Base-by-base conservation (phyloP, 1,140 invertebrate genomes). In the Saxidomus purpurata region DNA sequence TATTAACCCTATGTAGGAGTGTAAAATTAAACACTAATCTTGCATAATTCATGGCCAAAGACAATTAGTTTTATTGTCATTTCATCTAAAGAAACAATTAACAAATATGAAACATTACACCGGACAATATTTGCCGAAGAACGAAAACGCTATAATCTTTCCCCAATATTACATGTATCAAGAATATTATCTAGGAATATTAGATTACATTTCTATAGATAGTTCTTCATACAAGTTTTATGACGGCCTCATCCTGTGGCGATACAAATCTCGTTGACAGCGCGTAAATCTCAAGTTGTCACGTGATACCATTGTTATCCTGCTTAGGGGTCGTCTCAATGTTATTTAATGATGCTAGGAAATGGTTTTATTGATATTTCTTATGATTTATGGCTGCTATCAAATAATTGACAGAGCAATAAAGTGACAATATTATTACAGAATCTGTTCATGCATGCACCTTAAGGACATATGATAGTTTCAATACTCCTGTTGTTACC, bases 281-380 rank as follows among this genome's bases (percentile, higher is more conserved):
- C 2, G 22, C 52, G 28, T 67, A 67, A 67, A 31, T 67, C n/a
- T 67, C 28, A 67, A 67, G 11, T 17, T 67, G 61, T 31, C 61
- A 67, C 61, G n/a, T 67, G 61, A 67, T 2, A 67, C n/a, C 17
- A 31, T 31, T 67, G 61, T 67, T 67, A 67, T 67, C 61, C n/a
- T 67, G n/a, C 19, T 67, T 31, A 61, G 25, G n/a, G 61, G 61
- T 67, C 61, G 61, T 31, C 19, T 31, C 19, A 67, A 67, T 6
- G 61, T 31, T 67, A 31, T 67, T 67, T 67, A 67, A 67, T 67
- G n/a, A 31, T 31, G 19, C 61, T 31, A 4, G 61, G 3, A 67
- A 67, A 67, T 67, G 17, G 28, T 67, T 2, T 25, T 67, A 67
- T 67, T 67, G 61, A 31, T 31, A n/a, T 36, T 67, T 67, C 61